A percentile compares a stretch with the other conserved stretches of the same genome.
Conservation (phyloP, 2,113 vertebrate genomes). For the Otocyon megalotis region DNA sequence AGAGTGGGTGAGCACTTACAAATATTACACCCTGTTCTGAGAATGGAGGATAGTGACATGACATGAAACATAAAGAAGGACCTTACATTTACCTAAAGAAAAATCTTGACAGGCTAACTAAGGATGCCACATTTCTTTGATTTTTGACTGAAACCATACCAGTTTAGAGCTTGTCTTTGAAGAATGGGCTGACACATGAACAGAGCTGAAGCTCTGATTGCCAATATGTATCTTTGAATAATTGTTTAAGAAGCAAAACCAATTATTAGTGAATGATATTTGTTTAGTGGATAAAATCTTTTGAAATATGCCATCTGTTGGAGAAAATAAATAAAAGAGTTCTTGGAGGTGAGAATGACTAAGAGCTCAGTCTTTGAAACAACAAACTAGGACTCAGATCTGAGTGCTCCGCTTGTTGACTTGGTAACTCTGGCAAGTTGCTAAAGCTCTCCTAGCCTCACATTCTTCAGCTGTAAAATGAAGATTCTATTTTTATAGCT, state of each 20-base stretch:
- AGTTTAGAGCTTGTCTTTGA: neutral
- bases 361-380: neutral
- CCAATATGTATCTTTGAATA: neutral
- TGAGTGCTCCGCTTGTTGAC: neutral
- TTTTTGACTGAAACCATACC: neutral
- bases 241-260: slow-evolving; percentile 32
- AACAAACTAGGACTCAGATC: neutral
- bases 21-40: neutral
- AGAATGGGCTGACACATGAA: neutral
- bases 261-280: neutral
- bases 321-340: slow-evolving; percentile 32
- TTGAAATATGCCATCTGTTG: neutral
- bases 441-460: neutral
- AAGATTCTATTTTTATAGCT: neutral
- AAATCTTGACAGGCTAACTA: neutral
- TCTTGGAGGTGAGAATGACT: neutral
- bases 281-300: slow-evolving; percentile 44
- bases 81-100: neutral
- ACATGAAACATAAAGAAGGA: neutral
- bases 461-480: slow-evolving; percentile 17
- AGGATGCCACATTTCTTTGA: neutral
- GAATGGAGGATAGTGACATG: neutral
- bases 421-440: neutral
- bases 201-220: slow-evolving; percentile 27
- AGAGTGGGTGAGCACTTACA: neutral